A percentile compares a stretch with the other conserved stretches of the same genome.
Evolutionary conservation across 2,113 vertebrate species (phyloP).

Genomic region (Gymnogyps californianus): DNA sequence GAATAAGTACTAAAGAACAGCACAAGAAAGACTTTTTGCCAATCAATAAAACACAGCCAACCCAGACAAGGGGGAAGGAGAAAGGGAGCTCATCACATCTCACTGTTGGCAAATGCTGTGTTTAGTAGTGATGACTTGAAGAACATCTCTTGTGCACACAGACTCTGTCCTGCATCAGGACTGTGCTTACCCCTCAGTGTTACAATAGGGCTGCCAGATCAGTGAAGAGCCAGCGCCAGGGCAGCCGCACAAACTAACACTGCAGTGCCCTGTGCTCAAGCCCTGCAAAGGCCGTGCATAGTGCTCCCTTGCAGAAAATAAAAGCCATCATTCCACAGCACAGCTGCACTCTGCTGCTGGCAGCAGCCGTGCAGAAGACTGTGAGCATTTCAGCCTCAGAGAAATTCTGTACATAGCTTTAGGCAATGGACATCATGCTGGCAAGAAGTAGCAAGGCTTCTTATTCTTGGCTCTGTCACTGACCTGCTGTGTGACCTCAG

Average conservation of each 20-base stretch:
- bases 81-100: not conserved
- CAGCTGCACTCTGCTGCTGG: not conserved
- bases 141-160: not conserved
- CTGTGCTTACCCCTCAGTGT: not conserved
- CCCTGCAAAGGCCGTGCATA: not conserved
- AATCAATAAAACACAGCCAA: not conserved
- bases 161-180: not conserved
- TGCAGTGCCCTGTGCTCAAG: not conserved
- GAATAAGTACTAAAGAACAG: not conserved
- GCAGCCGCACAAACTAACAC: rapidly evolving
- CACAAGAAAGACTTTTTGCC: not conserved
- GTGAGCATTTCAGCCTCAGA: constrained; percentile 22
- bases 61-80: not conserved
- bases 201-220: not conserved
- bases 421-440: constrained; percentile 50
- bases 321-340: rapidly evolving
- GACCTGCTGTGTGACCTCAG: constrained; percentile 51
- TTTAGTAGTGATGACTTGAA: not conserved
- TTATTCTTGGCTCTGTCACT: constrained; percentile 41
- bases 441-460: constrained; percentile 51
- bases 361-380: not conserved
- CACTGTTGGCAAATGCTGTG: not conserved
- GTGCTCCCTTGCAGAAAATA: not conserved
- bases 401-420: constrained; percentile 23
- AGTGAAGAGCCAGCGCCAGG: not conserved